A percentile compares a stretch with the other conserved stretches of the same genome.
Evolutionary conservation across 2,888 invertebrate genomes (phyloP).

Genomic region (Shargacucullia verbasci): DNA sequence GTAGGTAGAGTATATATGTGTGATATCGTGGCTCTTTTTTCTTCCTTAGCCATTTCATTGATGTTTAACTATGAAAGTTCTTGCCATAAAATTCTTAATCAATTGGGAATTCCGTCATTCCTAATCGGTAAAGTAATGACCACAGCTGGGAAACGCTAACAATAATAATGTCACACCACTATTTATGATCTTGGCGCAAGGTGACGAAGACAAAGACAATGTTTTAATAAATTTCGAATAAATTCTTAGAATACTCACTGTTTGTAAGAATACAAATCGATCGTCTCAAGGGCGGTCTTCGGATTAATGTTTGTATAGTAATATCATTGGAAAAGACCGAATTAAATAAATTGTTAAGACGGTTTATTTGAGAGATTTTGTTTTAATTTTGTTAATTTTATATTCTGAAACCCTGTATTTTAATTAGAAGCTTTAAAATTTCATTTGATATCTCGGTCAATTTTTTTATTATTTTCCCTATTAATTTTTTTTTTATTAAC

Average conservation of each 20-base stretch:
- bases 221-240: slow-evolving; percentile 33
- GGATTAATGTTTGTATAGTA: slow-evolving; percentile 2
- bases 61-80: not conserved
- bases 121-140: slow-evolving; percentile 39
- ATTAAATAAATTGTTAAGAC: slow-evolving; percentile 8
- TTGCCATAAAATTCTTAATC: slow-evolving; percentile 17
- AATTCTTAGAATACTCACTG: slow-evolving; percentile 32
- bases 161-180: slow-evolving; percentile 39
- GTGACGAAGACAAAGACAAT: slow-evolving; percentile 38
- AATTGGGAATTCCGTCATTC: slow-evolving; percentile 35
- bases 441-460: no score
- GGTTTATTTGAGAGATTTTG: not conserved
- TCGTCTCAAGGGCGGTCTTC: slow-evolving; percentile 27
- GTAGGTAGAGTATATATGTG: not conserved
- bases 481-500: no score
- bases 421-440: no score
- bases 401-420: not conserved
- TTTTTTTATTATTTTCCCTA: no score
- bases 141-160: slow-evolving; percentile 24
- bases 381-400: not conserved
- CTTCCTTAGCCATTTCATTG: not conserved
- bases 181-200: slow-evolving; percentile 47
- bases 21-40: slow-evolving; percentile 3
- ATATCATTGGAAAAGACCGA: slow-evolving; percentile 10
- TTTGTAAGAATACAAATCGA: slow-evolving; percentile 41